Evolutionary conservation across 2,888 invertebrate genomes (phyloP).

Genomic region (Hyles lineata): DNA sequence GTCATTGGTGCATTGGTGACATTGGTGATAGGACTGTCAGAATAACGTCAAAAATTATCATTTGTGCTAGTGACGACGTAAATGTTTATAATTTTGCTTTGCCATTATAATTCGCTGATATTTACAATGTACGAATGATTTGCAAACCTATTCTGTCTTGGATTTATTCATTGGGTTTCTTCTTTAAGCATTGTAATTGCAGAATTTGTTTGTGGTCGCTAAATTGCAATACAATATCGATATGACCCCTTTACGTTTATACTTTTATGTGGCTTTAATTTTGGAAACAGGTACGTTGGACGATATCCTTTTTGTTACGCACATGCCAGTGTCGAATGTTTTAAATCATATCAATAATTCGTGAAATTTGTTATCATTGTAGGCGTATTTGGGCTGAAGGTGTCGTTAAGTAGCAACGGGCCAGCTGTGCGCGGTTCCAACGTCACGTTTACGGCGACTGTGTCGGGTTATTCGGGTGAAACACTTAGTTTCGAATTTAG

Average conservation of each 20-base stretch:
- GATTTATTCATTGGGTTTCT: not conserved
- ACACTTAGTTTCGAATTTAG: constrained; percentile 83
- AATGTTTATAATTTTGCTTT: constrained; percentile 21
- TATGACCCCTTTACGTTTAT: constrained; percentile 61
- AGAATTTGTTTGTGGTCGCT: not conserved
- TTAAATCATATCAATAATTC: not conserved
- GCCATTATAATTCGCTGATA: not conserved
- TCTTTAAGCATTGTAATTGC: not conserved
- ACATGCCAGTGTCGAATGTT: not conserved
- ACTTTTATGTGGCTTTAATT: constrained; percentile 57
- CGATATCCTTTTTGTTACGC: not conserved
- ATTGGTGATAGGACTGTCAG: not conserved
- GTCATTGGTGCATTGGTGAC: no score
- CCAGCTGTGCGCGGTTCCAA: constrained; percentile 90
- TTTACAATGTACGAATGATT: not conserved
- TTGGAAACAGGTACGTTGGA: constrained; percentile 53
- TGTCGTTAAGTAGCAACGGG: constrained; percentile 86
- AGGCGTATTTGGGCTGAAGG: constrained; percentile 61
- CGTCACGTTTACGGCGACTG: constrained; percentile 87
- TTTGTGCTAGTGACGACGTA: constrained; percentile 25
- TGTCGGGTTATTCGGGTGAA: constrained; percentile 75
- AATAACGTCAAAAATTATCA: not conserved
- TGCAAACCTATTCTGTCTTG: not conserved
- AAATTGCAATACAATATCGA: constrained; percentile 9
- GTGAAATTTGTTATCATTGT: constrained; percentile 34